Percentiles rank a stretch among this genome's conserved stretches.
Conservation (phyloP, 2,113 vertebrate genomes). For the Camarhynchus parvulus region DNA sequence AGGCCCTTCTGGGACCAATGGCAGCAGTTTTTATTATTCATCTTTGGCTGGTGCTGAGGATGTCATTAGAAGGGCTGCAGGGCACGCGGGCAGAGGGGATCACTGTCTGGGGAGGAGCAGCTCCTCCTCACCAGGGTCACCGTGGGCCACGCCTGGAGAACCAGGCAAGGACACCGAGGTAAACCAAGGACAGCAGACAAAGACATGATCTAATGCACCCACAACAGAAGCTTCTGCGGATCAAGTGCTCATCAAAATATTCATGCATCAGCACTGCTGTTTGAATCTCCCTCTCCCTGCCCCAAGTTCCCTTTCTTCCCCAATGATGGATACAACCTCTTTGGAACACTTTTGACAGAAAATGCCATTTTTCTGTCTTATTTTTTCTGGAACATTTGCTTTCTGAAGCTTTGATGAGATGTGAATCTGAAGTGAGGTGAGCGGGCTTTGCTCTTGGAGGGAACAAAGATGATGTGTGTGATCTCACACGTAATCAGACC, state of each 20-base stretch:
- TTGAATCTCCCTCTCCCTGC: not conserved
- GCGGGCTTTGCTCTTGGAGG: not conserved
- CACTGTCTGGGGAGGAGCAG: slow-evolving; percentile 37
- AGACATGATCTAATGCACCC: not conserved
- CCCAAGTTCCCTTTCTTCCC: not conserved
- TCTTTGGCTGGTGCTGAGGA: slow-evolving; percentile 54
- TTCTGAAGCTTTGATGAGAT: not conserved
- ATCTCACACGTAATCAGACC: not conserved
- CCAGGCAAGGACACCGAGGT: not conserved
- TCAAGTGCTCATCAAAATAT: not conserved
- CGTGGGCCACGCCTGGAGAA: not conserved
- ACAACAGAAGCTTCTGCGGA: not conserved
- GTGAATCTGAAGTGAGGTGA: not conserved
- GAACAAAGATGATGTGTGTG: not conserved
- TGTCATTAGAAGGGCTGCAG: slow-evolving; percentile 52
- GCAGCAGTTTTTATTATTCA: slow-evolving; percentile 71
- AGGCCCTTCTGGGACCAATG: slow-evolving; percentile 72
- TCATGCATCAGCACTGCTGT: not conserved
- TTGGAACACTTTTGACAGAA: not conserved
- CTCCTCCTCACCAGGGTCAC: slow-evolving; percentile 37
- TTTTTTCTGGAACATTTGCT: not conserved
- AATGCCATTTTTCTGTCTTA: not conserved
- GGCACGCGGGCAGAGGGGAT: not conserved
- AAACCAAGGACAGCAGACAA: slow-evolving; percentile 48
- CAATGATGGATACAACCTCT: not conserved